These are phyloP conservation scores for Lochmaea capreae DNA, from an alignment of 2,888 invertebrate genomes.

Conservation along the genomic window DNA sequence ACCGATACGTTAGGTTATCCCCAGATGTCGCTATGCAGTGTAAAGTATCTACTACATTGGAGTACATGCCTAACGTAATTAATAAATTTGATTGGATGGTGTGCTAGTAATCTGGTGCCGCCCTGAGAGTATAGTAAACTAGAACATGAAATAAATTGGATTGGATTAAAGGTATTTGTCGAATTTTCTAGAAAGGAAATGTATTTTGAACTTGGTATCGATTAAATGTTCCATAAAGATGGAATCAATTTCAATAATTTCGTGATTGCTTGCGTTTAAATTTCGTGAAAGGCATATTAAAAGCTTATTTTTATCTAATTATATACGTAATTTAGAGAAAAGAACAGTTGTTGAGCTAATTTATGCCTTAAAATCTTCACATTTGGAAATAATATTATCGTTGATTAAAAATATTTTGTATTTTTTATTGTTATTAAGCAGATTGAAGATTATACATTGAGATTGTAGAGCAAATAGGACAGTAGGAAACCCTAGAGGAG, in stretches of 20 bases:
- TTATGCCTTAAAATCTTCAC: too few species aligned
- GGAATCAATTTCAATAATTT: not conserved
- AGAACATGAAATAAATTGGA: slow-evolving; percentile 15
- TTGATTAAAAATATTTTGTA: too few species aligned
- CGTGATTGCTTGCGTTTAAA: not conserved
- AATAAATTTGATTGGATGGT: slow-evolving; percentile 20
- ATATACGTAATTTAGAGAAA: too few species aligned
- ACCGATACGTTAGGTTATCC: not conserved
- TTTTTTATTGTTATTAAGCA: too few species aligned
- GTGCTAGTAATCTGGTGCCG: not conserved
- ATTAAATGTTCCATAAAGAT: not conserved
- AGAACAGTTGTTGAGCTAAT: too few species aligned
- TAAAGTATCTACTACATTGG: not conserved
- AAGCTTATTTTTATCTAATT: too few species aligned
- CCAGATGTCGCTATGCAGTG: not conserved
- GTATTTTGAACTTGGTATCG: not conserved
- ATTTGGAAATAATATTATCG: too few species aligned
- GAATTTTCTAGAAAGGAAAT: not conserved
- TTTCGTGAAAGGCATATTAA: not conserved
- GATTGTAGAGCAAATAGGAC: too few species aligned
- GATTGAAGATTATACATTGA: too few species aligned
- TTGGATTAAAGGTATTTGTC: not conserved
- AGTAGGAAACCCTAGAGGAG: too few species aligned
- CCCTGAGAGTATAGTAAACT: slow-evolving; percentile 3
- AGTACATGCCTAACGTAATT: slow-evolving; percentile 19